A percentile compares a stretch with the other conserved stretches of the same genome.
Evolutionary conservation across 1,140 invertebrate genomes (phyloP).

Genomic region (Sitophilus oryzae): DNA sequence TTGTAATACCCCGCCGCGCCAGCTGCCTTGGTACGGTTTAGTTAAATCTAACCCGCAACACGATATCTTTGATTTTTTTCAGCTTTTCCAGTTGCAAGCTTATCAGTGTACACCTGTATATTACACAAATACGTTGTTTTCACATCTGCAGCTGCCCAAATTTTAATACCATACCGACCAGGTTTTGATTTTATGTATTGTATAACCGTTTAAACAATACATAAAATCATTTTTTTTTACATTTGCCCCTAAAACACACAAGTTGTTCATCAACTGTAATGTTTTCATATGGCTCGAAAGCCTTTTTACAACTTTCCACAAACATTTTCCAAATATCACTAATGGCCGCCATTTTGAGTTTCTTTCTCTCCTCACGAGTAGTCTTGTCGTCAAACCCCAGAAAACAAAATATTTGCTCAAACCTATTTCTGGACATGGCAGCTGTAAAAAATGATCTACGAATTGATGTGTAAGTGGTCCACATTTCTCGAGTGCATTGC

Average conservation of each 20-base stretch:
- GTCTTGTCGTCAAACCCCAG: no score
- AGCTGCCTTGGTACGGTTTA: constrained; percentile 9
- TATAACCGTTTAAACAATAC: no score
- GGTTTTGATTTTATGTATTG: constrained; percentile 21
- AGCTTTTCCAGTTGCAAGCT: background rate
- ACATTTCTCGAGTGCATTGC: no score
- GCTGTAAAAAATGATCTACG: constrained; percentile 7
- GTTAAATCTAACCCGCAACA: constrained; percentile 15
- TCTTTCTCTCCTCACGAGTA: constrained; percentile 14
- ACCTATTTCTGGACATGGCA: no score
- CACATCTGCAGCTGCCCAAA: constrained; percentile 21
- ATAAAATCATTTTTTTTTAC: no score
- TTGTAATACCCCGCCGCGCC: constrained; percentile 14
- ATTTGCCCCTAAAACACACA: constrained; percentile 18
- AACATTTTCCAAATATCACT: constrained; percentile 37
- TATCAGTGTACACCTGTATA: constrained; percentile 27
- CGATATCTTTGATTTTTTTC: constrained; percentile 18
- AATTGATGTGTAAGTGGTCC: no score
- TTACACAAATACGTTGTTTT: constrained; percentile 25
- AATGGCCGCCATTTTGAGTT: constrained; percentile 36
- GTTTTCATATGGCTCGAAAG: constrained; percentile 31
- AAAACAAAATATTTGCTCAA: no score
- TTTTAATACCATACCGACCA: constrained; percentile 19
- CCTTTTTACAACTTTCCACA: constrained; percentile 31
- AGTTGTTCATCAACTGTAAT: constrained; percentile 23